Percentiles rank a stretch among this genome's conserved stretches.
Evolutionary conservation across 2,113 vertebrate species (phyloP).

Genomic region (Stegastes partitus): DNA sequence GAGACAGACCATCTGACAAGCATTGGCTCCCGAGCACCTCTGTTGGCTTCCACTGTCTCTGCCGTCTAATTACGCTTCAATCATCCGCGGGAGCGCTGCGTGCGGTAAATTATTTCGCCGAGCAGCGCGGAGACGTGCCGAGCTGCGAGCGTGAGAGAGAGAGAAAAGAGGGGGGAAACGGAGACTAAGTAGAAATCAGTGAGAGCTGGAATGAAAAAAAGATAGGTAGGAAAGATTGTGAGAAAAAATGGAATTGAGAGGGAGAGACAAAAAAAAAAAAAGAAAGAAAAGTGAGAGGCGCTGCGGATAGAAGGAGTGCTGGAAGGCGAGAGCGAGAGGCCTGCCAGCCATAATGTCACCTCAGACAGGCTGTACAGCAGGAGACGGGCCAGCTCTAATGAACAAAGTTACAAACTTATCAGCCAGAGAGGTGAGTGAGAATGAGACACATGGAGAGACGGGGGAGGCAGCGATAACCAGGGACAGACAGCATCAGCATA

Average conservation of each 20-base stretch:
- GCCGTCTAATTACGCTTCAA: slow-evolving; percentile 87
- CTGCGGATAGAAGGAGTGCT: slow-evolving; percentile 16
- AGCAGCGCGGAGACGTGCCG: slow-evolving; percentile 72
- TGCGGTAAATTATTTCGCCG: slow-evolving; percentile 85
- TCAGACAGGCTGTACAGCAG: slow-evolving; percentile 54
- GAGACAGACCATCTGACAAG: slow-evolving; percentile 82
- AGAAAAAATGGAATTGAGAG: slow-evolving; percentile 31
- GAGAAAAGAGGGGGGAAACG: slow-evolving; percentile 46
- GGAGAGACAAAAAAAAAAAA: slow-evolving; percentile 10
- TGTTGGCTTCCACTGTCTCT: slow-evolving; percentile 78
- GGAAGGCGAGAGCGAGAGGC: slow-evolving; percentile 36
- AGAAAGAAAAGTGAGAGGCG: slow-evolving; percentile 32
- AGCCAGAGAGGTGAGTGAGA: slow-evolving; percentile 31
- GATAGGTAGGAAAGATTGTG: slow-evolving; percentile 26
- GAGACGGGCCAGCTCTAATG: slow-evolving; percentile 74
- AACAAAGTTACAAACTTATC: slow-evolving; percentile 76
- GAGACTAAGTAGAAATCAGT: slow-evolving; percentile 52
- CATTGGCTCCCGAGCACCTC: slow-evolving; percentile 71
- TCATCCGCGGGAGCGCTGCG: slow-evolving; percentile 80
- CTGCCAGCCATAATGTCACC: slow-evolving; percentile 64
- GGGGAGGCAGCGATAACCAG: slow-evolving; percentile 19
- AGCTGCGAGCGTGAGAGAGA: slow-evolving; percentile 58
- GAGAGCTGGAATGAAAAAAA: slow-evolving; percentile 32
- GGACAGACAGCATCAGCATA: slow-evolving; percentile 24
- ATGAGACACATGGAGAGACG: slow-evolving; percentile 24